Conservation (phyloP, 2,797 vertebrate species). For the Tiaroga cobitis region DNA sequence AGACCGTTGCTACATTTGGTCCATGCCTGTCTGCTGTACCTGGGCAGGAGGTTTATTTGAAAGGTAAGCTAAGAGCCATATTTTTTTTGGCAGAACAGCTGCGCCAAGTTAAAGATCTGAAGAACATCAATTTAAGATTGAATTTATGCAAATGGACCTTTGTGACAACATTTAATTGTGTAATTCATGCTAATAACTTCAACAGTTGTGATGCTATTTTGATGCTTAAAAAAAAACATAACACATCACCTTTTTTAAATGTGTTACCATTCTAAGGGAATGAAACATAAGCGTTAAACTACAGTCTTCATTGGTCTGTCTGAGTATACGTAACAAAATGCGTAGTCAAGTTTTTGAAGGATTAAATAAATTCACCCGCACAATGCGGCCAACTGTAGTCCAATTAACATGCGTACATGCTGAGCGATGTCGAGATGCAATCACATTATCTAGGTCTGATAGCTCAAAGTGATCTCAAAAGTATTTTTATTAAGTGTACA, state of each 20-base stretch:
- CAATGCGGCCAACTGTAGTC: not conserved
- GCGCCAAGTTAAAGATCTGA: conserved; percentile 50
- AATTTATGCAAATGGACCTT: conserved; percentile 18
- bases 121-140: conserved; percentile 35
- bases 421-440: too few relatives aligned
- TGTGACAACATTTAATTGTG: conserved; percentile 13
- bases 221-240: conserved; percentile 22
- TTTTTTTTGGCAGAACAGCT: conserved; percentile 64
- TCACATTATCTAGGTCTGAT: too few relatives aligned
- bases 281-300: not conserved
- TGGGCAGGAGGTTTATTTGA: conserved; percentile 55
- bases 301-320: not conserved
- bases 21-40: conserved; percentile 60
- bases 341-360: not conserved
- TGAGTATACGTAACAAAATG: not conserved
- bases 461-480: too few relatives aligned
- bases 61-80: conserved; percentile 53
- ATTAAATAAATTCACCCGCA: not conserved
- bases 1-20: conserved; percentile 70
- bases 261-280: not conserved
- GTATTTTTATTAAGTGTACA: too few relatives aligned
- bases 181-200: not conserved
- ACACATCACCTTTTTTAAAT: not conserved
- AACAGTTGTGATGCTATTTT: not conserved
- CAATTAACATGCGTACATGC: too few relatives aligned